Conservation (phyloP, 2,113 vertebrate genomes). For the Podarcis cretensis region DNA sequence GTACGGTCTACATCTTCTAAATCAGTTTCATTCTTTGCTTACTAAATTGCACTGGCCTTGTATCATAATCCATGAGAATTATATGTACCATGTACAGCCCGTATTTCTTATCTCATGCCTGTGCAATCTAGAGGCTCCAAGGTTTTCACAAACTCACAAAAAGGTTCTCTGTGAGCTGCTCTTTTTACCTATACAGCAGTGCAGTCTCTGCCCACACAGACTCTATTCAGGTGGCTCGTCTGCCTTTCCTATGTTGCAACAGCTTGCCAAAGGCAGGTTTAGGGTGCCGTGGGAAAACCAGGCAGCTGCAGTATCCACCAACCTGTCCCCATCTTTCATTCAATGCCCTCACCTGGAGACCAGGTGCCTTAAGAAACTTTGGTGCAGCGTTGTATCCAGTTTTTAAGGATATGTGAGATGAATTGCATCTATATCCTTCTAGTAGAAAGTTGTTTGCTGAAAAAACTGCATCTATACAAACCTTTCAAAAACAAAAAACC, state of each 20-base stretch:
- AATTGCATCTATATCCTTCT: not conserved
- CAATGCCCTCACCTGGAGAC: no score
- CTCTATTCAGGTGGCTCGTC: not conserved
- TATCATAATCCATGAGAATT: not conserved
- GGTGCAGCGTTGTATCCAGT: no score
- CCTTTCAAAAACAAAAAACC: no score
- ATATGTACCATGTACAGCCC: not conserved
- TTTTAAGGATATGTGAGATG: not conserved
- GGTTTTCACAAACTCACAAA: not conserved
- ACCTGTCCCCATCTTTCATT: not conserved
- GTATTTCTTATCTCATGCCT: not conserved
- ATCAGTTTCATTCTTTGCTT: not conserved
- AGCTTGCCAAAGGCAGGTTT: not conserved
- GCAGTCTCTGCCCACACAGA: not conserved
- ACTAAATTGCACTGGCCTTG: not conserved
- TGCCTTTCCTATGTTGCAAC: constrained; percentile 10
- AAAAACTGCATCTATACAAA: not conserved
- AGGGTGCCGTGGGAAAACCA: not conserved
- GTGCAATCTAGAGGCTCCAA: not conserved
- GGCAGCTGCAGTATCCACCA: not conserved
- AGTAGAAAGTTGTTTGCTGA: not conserved
- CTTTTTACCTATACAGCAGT: not conserved
- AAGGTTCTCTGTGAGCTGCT: not conserved
- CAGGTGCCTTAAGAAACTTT: not conserved
- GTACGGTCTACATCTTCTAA: not conserved